Conservation (phyloP, 2,888 invertebrate species). For the Thysanoteuthis rhombus region DNA sequence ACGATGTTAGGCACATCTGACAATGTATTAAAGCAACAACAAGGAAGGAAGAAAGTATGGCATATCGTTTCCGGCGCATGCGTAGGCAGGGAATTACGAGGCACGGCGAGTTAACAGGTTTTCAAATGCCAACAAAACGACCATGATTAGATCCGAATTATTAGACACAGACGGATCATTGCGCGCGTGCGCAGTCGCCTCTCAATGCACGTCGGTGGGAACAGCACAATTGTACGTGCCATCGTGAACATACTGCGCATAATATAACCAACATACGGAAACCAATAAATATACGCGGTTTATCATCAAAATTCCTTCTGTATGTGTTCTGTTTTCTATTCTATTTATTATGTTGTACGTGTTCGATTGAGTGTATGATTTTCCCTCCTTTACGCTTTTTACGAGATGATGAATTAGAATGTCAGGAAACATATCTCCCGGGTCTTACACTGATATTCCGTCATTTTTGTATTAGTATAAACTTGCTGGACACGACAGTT, state of each 20-base stretch:
- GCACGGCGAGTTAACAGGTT: neutral
- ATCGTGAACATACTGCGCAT: neutral
- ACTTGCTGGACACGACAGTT: neutral
- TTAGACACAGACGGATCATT: neutral
- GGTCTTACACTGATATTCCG: neutral
- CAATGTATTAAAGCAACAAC: neutral
- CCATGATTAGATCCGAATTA: neutral
- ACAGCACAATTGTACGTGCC: neutral
- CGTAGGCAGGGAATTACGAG: neutral
- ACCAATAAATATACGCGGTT: neutral
- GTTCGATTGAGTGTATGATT: no score
- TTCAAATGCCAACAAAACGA: neutral
- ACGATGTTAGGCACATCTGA: neutral
- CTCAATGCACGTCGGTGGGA: no score
- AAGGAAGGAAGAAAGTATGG: neutral
- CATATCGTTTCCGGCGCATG: neutral
- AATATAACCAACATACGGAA: neutral
- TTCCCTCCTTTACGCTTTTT: neutral
- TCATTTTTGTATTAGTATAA: neutral
- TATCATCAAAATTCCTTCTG: neutral
- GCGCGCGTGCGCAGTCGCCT: neutral
- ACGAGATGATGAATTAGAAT: neutral
- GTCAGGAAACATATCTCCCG: neutral
- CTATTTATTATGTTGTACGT: neutral
- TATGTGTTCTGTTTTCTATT: neutral